These are phyloP conservation scores for Sandelia bainsii DNA, from an alignment of 2,797 vertebrate species.

Conservation along the genomic window DNA sequence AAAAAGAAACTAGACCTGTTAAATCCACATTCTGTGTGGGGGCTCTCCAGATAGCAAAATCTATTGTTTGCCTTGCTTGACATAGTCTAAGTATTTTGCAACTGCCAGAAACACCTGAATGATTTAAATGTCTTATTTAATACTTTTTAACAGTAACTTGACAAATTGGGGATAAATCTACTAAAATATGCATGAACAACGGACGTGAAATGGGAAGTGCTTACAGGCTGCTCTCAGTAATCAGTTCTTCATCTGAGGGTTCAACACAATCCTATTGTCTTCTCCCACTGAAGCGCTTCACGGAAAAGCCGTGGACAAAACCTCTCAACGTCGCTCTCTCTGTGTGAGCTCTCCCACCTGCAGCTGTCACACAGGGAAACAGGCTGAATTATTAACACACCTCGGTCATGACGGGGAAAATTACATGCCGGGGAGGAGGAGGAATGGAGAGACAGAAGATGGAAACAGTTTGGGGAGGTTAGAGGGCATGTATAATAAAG, in stretches of 20 bases:
- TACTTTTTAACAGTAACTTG: background rate
- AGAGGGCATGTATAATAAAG: background rate
- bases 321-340: slow-evolving; percentile 10
- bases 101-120: background rate
- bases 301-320: slow-evolving; percentile 55
- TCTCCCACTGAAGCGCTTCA: slow-evolving; percentile 53
- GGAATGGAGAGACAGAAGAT: background rate
- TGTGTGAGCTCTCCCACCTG: slow-evolving; percentile 51
- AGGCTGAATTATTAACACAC: slow-evolving; percentile 61
- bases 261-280: slow-evolving; percentile 59
- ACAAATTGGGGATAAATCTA: background rate
- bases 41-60: background rate
- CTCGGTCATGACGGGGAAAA: slow-evolving; percentile 16
- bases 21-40: background rate
- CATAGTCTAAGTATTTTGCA: background rate
- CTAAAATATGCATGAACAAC: slow-evolving; percentile 49
- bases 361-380: slow-evolving; percentile 54
- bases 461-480: slow-evolving; percentile 17
- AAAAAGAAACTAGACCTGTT: background rate
- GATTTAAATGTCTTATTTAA: background rate
- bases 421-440: background rate
- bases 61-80: background rate
- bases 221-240: slow-evolving; percentile 25
- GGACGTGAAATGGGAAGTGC: slow-evolving; percentile 27
- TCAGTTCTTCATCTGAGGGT: slow-evolving; percentile 53